phyloP scores from a whole-genome alignment of 2,888 invertebrate species.

The Apamea anceps region DNA sequence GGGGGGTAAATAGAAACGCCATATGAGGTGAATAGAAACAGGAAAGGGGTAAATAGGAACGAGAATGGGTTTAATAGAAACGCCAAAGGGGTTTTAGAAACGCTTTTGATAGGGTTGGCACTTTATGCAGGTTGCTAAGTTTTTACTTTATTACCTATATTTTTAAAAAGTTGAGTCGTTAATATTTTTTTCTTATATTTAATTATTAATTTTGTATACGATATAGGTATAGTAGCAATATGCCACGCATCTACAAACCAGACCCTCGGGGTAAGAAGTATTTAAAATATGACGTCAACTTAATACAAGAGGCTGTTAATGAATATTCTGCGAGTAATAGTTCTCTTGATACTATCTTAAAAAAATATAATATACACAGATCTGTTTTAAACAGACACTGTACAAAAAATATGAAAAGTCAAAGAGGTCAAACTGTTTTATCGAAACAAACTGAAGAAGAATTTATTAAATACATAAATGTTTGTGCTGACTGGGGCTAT shows the following conservation, averaged over 20 bases:
- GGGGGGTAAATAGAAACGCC: constrained; percentile 39
- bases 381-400: constrained; percentile 52
- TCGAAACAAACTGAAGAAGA: constrained; percentile 37
- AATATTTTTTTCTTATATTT: constrained; percentile 26
- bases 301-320: constrained; percentile 45
- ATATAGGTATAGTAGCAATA: constrained; percentile 48
- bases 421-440: constrained; percentile 48
- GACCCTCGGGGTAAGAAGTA: constrained; percentile 53
- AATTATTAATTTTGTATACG: constrained; percentile 38
- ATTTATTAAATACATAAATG: constrained; percentile 45
- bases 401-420: constrained; percentile 47
- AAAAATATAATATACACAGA: constrained; percentile 48
- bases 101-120: constrained; percentile 48
- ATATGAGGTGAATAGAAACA: constrained; percentile 42
- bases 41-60: constrained; percentile 38
- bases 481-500: constrained; percentile 48
- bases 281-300: constrained; percentile 48
- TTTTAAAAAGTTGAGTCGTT: constrained; percentile 25
- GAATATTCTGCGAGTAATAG: constrained; percentile 43
- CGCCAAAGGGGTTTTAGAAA: constrained; percentile 47
- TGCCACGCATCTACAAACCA: constrained; percentile 50
- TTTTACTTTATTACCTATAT: constrained; percentile 35
- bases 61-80: constrained; percentile 42
- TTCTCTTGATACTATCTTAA: constrained; percentile 49
- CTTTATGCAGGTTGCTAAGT: constrained; percentile 37